These are phyloP conservation scores for Beroe forskalii DNA, from an alignment of 37 sponge, comb jelly and placozoan species.

Conservation along the genomic window DNA sequence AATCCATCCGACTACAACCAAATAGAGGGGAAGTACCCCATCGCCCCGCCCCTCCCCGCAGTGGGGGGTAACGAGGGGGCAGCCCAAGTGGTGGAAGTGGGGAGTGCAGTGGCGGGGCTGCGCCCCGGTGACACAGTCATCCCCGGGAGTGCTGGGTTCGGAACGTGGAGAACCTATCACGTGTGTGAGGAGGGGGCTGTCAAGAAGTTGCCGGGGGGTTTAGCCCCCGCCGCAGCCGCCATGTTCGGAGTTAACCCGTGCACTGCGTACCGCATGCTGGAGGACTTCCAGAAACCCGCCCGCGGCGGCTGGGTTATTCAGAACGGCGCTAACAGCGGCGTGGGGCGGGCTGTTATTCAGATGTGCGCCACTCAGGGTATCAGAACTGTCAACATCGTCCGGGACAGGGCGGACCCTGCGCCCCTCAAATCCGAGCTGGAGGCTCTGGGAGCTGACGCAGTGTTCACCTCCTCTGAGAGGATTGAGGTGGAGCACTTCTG, in stretches of 20 bases:
- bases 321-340: slow-evolving; percentile 94
- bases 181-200: slow-evolving; percentile 66
- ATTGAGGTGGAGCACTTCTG: background rate
- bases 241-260: slow-evolving; percentile 83
- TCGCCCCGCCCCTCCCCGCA: slow-evolving; percentile 75
- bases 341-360: slow-evolving; percentile 88
- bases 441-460: background rate
- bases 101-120: slow-evolving; percentile 67
- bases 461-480: slow-evolving; percentile 17
- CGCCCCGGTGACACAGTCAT: slow-evolving; percentile 79
- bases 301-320: slow-evolving; percentile 82
- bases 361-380: slow-evolving; percentile 76
- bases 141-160: slow-evolving; percentile 73
- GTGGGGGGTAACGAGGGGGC: slow-evolving; percentile 90
- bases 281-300: slow-evolving; percentile 78
- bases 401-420: slow-evolving; percentile 73
- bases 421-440: background rate
- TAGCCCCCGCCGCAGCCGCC: slow-evolving; percentile 73
- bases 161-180: slow-evolving; percentile 77
- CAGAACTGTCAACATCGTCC: slow-evolving; percentile 81
- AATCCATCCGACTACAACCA: slow-evolving; percentile 90
- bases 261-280: slow-evolving; percentile 92
- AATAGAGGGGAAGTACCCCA: slow-evolving; percentile 82
- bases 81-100: slow-evolving; percentile 74
- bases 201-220: slow-evolving; percentile 66